phyloP scores from a whole-genome alignment of 2,113 vertebrate genomes.

The Rutilus rutilus region DNA sequence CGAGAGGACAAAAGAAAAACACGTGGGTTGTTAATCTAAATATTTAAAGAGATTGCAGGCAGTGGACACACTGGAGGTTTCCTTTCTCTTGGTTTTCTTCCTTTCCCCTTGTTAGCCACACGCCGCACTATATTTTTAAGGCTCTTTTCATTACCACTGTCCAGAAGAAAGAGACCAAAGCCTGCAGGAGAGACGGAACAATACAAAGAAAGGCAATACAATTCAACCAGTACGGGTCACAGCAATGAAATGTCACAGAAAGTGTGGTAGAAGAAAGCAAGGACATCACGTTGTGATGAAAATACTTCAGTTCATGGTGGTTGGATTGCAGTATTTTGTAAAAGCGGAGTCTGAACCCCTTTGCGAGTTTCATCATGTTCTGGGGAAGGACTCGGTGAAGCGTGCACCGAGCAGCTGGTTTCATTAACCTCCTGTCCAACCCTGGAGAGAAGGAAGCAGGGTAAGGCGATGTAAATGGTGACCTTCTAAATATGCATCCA shows the following conservation, averaged over 20 bases:
- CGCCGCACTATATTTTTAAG: conserved; percentile 43
- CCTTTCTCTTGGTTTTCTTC: conserved; percentile 52
- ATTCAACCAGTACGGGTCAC: conserved; percentile 18
- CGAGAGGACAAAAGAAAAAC: conserved; percentile 57
- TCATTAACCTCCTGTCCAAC: conserved; percentile 80
- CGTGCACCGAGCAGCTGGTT: conserved; percentile 78
- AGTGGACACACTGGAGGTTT: conserved; percentile 48
- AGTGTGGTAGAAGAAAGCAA: conserved; percentile 33
- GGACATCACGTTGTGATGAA: conserved; percentile 39
- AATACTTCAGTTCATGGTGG: conserved; percentile 41
- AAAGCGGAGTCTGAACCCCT: conserved; percentile 53
- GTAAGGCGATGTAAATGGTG: conserved; percentile 67
- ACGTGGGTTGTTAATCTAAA: conserved; percentile 62
- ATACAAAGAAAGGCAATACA: conserved; percentile 42
- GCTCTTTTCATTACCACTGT: conserved; percentile 2
- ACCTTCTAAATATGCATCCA: conserved; percentile 73
- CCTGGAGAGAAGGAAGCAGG: conserved; percentile 64
- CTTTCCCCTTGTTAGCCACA: conserved; percentile 16
- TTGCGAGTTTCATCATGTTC: conserved; percentile 67
- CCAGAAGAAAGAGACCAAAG: conserved; percentile 9
- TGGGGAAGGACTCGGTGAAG: conserved; percentile 64
- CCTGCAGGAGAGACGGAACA: background rate
- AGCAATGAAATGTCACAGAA: conserved; percentile 47
- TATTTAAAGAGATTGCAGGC: conserved; percentile 63
- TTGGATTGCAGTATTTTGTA: conserved; percentile 49